Evolutionary conservation across 2,888 invertebrate genomes (phyloP).

Genomic region (Caenorhabditis sp.): DNA sequence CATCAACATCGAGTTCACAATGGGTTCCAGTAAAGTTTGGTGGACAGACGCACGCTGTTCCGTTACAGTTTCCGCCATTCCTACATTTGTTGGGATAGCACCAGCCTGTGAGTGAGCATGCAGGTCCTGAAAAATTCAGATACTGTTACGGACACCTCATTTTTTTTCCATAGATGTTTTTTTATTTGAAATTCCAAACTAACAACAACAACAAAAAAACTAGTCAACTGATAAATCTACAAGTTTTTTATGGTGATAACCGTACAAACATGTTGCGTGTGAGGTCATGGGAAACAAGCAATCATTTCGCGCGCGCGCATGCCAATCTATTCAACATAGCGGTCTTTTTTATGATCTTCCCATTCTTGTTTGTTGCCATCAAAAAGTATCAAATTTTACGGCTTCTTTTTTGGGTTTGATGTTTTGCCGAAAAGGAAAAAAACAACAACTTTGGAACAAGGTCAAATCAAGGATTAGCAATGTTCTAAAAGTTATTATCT

Average conservation of each 20-base stretch:
- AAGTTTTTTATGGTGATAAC: not conserved
- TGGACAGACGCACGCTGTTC: conserved; percentile 30
- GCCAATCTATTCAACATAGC: not conserved
- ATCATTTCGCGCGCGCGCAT: not conserved
- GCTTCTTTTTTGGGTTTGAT: not conserved
- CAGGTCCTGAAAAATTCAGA: conserved; percentile 16
- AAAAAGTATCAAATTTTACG: not conserved
- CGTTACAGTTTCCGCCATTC: conserved; percentile 46
- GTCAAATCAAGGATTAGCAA: not conserved
- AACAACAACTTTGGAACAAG: not conserved
- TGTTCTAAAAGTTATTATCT: not conserved
- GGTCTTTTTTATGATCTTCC: not conserved
- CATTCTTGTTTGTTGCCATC: not conserved
- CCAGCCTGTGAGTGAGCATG: conserved; percentile 11
- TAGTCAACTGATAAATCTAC: not conserved
- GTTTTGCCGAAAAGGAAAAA: not conserved
- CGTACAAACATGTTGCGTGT: not conserved
- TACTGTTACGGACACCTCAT: not conserved
- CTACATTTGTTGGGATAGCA: conserved; percentile 29
- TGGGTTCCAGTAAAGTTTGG: conserved; percentile 32
- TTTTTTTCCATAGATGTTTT: conserved; percentile 6
- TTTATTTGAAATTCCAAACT: too few relatives aligned
- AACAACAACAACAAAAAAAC: not conserved
- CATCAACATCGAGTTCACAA: conserved; percentile 79
- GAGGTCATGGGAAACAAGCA: not conserved